A percentile compares a stretch with the other conserved stretches of the same genome.
These are phyloP conservation scores for Pseudorasbora parva DNA, from an alignment of 2,113 vertebrate genomes.

Conservation along the genomic window DNA sequence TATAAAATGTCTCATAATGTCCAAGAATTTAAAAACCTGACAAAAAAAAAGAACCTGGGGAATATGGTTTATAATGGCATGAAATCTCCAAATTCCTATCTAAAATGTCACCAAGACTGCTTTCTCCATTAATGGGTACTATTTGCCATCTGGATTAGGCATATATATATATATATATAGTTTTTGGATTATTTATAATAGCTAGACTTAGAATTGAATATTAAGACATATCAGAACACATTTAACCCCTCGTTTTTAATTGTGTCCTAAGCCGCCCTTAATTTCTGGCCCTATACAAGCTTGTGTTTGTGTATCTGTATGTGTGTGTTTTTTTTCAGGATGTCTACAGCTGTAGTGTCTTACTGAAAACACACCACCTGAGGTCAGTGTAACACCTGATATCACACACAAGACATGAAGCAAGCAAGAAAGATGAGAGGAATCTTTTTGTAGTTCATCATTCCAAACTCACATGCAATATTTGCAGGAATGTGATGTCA, in stretches of 20 bases:
- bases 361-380: conserved; percentile 69
- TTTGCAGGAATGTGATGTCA: neutral
- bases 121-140: too few species aligned
- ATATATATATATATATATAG: too few species aligned
- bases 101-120: neutral
- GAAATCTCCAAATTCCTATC: neutral
- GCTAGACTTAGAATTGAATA: neutral
- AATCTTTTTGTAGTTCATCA: neutral
- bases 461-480: neutral
- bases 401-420: neutral
- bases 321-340: neutral
- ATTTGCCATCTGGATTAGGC: too few species aligned
- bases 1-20: neutral
- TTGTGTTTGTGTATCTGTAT: neutral
- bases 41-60: neutral
- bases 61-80: neutral
- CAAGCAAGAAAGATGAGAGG: neutral
- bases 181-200: neutral
- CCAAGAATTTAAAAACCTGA: neutral
- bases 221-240: neutral
- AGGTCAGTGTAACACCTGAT: conserved; percentile 72
- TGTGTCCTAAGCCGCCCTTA: neutral
- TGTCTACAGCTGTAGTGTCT: conserved; percentile 42
- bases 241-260: too few species aligned
- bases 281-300: neutral